Percentiles rank a stretch among this genome's conserved stretches.
Evolutionary conservation across 2,113 vertebrate species (phyloP).

Genomic region (Dasypus novemcinctus): DNA sequence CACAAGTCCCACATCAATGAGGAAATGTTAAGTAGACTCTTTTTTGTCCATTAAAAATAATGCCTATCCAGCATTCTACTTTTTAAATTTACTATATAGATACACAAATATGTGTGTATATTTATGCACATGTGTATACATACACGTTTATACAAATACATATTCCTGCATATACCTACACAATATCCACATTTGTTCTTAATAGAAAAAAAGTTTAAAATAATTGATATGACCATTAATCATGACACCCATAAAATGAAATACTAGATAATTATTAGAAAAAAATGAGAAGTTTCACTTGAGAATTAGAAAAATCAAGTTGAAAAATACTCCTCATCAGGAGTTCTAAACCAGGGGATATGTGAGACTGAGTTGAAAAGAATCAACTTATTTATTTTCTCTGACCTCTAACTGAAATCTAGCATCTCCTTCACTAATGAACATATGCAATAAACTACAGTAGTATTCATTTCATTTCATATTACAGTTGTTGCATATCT

Average conservation of each 20-base stretch:
- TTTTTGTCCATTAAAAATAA: constrained; percentile 22
- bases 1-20: not conserved
- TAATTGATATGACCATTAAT: not conserved
- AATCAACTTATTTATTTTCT: too few relatives aligned
- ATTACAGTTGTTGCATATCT: too few relatives aligned
- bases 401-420: too few relatives aligned
- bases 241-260: not conserved
- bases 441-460: too few relatives aligned
- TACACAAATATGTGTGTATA: not conserved
- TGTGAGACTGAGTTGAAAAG: too few relatives aligned
- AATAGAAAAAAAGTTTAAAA: not conserved
- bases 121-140: not conserved
- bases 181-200: not conserved
- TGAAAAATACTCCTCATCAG: not conserved
- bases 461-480: too few relatives aligned
- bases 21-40: not conserved
- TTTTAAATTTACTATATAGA: not conserved
- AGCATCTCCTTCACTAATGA: too few relatives aligned
- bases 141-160: not conserved
- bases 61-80: not conserved
- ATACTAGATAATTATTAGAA: not conserved
- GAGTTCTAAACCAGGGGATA: too few relatives aligned
- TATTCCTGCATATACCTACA: not conserved
- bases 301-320: not conserved
- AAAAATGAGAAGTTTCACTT: not conserved